Evolutionary conservation across 2,888 invertebrate species (phyloP).

Genomic region (Andrena camellia): DNA sequence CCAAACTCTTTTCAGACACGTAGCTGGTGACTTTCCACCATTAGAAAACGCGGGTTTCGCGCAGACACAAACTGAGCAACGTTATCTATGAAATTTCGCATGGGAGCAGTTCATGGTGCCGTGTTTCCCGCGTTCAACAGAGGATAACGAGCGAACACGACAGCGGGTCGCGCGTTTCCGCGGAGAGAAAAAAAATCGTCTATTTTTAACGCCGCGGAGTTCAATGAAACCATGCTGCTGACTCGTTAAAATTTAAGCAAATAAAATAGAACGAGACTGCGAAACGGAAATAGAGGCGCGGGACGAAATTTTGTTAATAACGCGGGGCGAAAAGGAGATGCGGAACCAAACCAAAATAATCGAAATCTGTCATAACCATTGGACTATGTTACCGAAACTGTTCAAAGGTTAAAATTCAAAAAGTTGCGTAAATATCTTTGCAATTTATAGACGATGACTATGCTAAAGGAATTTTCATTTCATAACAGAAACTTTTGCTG

Average conservation of each 20-base stretch:
- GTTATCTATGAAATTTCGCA: neutral
- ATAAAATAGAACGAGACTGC: neutral
- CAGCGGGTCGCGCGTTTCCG: neutral
- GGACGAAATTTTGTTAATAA: conserved; percentile 1
- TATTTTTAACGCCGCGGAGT: conserved; percentile 17
- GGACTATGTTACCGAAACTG: too few relatives aligned
- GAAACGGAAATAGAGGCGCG: neutral
- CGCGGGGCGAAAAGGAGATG: neutral
- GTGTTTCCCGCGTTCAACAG: conserved; percentile 8
- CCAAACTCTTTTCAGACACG: neutral
- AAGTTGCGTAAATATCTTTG: too few relatives aligned
- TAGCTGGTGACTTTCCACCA: neutral
- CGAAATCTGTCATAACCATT: too few relatives aligned
- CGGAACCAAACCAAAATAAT: too few relatives aligned
- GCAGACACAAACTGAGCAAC: neutral
- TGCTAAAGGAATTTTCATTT: too few relatives aligned
- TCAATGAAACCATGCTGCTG: conserved; percentile 1
- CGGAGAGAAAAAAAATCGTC: neutral
- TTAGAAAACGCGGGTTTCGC: neutral
- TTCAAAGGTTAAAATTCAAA: too few relatives aligned
- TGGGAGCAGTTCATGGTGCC: conserved; percentile 25
- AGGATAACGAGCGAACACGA: conserved; percentile 14
- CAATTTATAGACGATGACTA: too few relatives aligned
- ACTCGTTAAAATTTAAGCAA: conserved; percentile 25
- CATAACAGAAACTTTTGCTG: too few relatives aligned